Conservation (phyloP, 2,113 vertebrate genomes). For the Tragulus kanchil region DNA sequence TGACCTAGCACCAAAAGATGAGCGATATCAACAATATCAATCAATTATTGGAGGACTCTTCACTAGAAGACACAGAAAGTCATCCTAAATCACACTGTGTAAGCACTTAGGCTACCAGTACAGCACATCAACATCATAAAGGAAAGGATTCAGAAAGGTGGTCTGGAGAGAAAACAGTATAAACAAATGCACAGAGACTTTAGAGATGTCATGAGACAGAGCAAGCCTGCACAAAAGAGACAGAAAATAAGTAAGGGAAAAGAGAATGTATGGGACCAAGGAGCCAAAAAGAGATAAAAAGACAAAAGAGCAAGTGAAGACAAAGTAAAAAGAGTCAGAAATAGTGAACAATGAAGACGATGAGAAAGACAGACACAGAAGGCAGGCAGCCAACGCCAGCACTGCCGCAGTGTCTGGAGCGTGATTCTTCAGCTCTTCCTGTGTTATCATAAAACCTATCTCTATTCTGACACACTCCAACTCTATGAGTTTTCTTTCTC, state of each 20-base stretch:
- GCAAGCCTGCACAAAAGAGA: neutral
- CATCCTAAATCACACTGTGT: neutral
- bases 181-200: neutral
- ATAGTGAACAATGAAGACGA: neutral
- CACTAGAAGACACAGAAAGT: neutral
- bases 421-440: neutral
- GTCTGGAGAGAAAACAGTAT: neutral
- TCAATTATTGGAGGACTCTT: neutral
- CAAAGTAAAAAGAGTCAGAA: neutral
- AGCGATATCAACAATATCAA: neutral
- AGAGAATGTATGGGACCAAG: neutral
- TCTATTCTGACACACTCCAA: neutral
- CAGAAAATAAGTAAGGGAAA: neutral
- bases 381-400: neutral
- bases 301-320: neutral
- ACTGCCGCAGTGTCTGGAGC: neutral
- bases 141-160: neutral
- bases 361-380: neutral
- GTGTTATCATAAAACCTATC: neutral
- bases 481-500: neutral
- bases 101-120: neutral
- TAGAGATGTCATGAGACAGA: neutral
- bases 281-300: neutral
- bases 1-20: neutral
- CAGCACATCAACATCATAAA: neutral